phyloP scores from a whole-genome alignment of 2,797 vertebrate species.

The Hipposideros larvatus region DNA sequence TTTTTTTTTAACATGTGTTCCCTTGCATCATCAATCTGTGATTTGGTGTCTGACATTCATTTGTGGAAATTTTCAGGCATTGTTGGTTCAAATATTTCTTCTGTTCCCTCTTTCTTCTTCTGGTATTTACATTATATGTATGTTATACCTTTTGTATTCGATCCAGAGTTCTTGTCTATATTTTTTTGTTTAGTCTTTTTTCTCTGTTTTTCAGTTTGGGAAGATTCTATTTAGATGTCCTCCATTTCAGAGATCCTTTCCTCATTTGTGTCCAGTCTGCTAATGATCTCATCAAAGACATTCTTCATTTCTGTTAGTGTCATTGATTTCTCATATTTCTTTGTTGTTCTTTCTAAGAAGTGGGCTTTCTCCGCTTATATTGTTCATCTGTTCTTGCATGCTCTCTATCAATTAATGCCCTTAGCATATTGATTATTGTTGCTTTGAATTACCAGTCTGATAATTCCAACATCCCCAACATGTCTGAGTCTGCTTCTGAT shows the following conservation, averaged over 20 bases:
- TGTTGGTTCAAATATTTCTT: not conserved
- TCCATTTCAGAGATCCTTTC: not conserved
- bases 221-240: not conserved
- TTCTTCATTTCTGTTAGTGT: not conserved
- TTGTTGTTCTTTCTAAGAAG: not conserved
- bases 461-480: not conserved
- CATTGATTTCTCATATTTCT: not conserved
- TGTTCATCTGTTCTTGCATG: not conserved
- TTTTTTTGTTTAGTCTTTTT: not conserved
- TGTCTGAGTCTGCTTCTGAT: not conserved
- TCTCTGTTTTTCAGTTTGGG: not conserved
- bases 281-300: not conserved
- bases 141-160: not conserved
- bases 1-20: not conserved
- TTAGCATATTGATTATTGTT: not conserved
- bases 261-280: not conserved
- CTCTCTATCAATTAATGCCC: not conserved
- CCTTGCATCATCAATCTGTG: not conserved
- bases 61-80: not conserved
- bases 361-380: not conserved
- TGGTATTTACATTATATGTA: not conserved
- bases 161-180: not conserved
- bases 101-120: not conserved
- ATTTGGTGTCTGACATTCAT: not conserved
- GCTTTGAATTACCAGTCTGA: not conserved